phyloP scores from a whole-genome alignment of 2,113 vertebrate genomes.

The Hemiprocne comata region DNA sequence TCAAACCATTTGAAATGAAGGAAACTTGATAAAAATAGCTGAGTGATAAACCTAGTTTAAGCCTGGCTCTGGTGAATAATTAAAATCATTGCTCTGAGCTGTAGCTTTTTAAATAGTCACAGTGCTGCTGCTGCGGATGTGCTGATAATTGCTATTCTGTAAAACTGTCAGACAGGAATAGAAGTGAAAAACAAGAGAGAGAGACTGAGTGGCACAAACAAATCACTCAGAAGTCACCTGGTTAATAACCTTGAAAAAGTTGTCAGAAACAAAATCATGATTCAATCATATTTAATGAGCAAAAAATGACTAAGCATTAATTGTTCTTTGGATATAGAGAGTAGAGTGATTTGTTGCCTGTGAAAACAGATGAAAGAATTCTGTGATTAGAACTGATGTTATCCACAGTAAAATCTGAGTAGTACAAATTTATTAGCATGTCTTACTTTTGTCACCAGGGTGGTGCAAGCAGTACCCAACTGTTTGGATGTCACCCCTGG shows the following conservation, averaged over 20 bases:
- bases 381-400: not conserved
- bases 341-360: not conserved
- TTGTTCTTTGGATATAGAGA: not conserved
- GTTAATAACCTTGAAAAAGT: slow-evolving; percentile 14
- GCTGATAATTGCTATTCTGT: slow-evolving; percentile 30
- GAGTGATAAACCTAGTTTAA: not conserved
- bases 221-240: not conserved
- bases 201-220: not conserved
- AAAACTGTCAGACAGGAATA: slow-evolving; percentile 1
- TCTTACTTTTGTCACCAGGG: not conserved
- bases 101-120: slow-evolving; percentile 2
- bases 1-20: not conserved
- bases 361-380: not conserved
- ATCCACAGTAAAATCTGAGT: not conserved
- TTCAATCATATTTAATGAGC: not conserved
- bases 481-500: not conserved
- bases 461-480: not conserved
- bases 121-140: not conserved
- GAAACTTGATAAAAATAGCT: not conserved
- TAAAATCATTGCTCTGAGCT: not conserved
- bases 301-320: not conserved
- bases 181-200: not conserved
- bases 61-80: slow-evolving; percentile 2
- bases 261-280: not conserved
- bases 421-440: not conserved